Percentiles rank a stretch among this genome's conserved stretches.
These are phyloP conservation scores for Hirudo medicinalis DNA, from an alignment of 1,140 invertebrate genomes.

Conservation along the genomic window DNA sequence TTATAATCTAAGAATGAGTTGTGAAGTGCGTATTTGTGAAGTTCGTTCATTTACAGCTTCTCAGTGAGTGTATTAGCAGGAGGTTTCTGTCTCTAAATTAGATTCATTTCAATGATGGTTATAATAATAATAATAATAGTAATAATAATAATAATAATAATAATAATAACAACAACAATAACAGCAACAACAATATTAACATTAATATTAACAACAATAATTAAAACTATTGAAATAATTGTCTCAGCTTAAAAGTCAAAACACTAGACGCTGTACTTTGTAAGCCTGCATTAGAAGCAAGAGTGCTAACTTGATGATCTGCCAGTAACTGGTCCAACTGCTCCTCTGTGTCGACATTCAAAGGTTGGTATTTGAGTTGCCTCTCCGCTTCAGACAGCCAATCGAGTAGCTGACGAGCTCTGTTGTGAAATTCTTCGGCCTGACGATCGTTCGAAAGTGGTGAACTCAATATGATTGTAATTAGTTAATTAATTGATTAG, in stretches of 20 bases:
- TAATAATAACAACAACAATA: neutral
- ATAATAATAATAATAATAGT: slow-evolving; percentile 12
- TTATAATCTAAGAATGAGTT: neutral
- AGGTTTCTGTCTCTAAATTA: neutral
- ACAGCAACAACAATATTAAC: neutral
- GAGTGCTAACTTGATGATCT: slow-evolving; percentile 35
- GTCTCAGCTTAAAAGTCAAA: neutral
- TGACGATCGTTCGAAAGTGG: slow-evolving; percentile 24
- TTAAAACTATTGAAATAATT: neutral
- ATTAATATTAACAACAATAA: neutral
- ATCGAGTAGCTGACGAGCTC: slow-evolving; percentile 79
- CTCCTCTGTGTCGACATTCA: slow-evolving; percentile 63
- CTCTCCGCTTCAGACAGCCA: slow-evolving; percentile 92
- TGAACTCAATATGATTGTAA: neutral
- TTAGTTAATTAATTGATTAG: too few species aligned
- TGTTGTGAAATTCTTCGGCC: slow-evolving; percentile 83
- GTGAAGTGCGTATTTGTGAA: too few species aligned
- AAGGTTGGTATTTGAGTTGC: slow-evolving; percentile 65
- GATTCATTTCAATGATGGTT: neutral
- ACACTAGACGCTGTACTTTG: neutral
- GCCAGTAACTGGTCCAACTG: slow-evolving; percentile 38
- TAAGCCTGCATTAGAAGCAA: too few species aligned
- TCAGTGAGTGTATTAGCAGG: too few species aligned
- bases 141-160: neutral
- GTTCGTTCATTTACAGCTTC: too few species aligned